Evolutionary conservation across 1,140 invertebrate species (phyloP).

Genomic region (Drosophila lowei): DNA sequence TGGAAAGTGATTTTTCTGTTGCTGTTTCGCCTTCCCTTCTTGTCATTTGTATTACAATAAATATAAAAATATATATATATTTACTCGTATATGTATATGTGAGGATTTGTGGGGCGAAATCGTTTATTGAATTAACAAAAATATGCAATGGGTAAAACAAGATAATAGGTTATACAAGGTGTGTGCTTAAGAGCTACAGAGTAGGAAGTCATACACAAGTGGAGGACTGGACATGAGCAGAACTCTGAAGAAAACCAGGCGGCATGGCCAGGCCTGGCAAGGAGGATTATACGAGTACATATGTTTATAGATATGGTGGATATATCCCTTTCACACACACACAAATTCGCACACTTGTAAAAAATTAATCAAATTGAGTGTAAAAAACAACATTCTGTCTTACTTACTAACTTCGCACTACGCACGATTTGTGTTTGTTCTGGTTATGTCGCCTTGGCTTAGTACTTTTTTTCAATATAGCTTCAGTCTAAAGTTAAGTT

Average conservation of each 20-base stretch:
- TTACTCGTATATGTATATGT: constrained; percentile 38
- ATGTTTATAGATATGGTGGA: constrained; percentile 11
- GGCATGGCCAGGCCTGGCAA: constrained; percentile 3
- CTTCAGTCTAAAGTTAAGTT: constrained; percentile 74
- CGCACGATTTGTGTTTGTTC: constrained; percentile 36
- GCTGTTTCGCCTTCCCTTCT: not conserved
- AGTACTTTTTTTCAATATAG: constrained; percentile 48
- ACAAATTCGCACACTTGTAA: constrained; percentile 15
- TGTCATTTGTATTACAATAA: constrained; percentile 57
- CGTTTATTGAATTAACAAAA: constrained; percentile 57
- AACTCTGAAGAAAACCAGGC: constrained; percentile 17
- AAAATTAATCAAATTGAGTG: constrained; percentile 46
- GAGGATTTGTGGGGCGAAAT: constrained; percentile 43
- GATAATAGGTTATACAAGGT: constrained; percentile 30
- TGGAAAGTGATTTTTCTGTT: constrained; percentile 11
- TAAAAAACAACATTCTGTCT: constrained; percentile 45
- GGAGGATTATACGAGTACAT: constrained; percentile 14
- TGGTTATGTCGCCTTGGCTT: constrained; percentile 29
- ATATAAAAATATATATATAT: constrained; percentile 66
- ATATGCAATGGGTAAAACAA: constrained; percentile 41
- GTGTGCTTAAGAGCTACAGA: constrained; percentile 53
- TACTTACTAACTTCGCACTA: constrained; percentile 62
- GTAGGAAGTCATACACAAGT: constrained; percentile 47
- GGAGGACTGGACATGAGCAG: constrained; percentile 39
- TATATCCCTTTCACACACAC: constrained; percentile 28